Base-by-base conservation (phyloP, 2,797 vertebrate genomes). In the Sparus aurata region DNA sequence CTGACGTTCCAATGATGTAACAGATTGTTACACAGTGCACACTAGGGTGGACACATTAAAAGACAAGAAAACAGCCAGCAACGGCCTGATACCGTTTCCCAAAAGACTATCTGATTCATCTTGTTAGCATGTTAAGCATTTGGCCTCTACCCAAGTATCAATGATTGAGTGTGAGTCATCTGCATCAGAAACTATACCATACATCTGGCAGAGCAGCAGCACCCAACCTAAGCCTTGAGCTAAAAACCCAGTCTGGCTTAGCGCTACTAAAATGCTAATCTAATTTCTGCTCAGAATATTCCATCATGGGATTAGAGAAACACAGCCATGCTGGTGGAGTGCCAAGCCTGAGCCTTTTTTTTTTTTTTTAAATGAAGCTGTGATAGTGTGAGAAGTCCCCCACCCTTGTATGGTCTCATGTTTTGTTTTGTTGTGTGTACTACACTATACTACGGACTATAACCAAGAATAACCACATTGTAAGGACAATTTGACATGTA, bases 221-320 rank as follows among this genome's bases (percentile, higher is more conserved):
- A 47, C 17, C 64, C 41, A 18, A 25, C 20, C 43, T 55, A 34
- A 69, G 52, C 60, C 64, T 47, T 23, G 10, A 77, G 75, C 71
- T 55, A 46, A 55, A 27, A 55, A 22, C 64, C 18, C 43, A 49
- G 38, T 18, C 52, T 60, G 73, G 72, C 50, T 80, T 68, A 59
- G 50, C 3, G 5, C 70, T 73, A 5, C 43, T 41, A 71, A 63
- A 81, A 60, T n/a, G 34, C 67, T 81, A 62, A 86, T 75, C 50
- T 85, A 66, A 78, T 80, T 84, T 69, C 62, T 72, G n/a, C 79
- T n/a, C 77, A n/a, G 66, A 72, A 66, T 65, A 73, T 69, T 57
- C 71, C 67, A 75, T 67, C 69, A 34, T 75, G 18, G 70, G 82
- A 79, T 90, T 77, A 79, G n/a, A 67, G 69, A 12, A 12, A 38